phyloP scores from a whole-genome alignment of 2,888 invertebrate genomes.

The Mactromeris polynyma region DNA sequence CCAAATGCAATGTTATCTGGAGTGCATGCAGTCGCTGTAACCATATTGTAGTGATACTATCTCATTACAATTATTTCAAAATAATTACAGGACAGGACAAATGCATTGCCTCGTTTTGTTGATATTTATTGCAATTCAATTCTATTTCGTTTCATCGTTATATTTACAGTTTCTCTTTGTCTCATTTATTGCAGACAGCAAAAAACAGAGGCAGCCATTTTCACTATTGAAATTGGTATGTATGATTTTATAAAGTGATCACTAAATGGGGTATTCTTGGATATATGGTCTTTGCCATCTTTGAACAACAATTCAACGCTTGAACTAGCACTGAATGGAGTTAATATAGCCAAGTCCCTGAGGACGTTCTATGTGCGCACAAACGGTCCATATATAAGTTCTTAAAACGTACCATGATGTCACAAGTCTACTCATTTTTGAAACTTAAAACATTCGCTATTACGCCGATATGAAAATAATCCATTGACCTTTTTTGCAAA shows the following conservation, averaged over 20 bases:
- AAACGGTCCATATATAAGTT: too few species aligned
- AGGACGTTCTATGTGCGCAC: too few species aligned
- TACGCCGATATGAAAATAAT: too few species aligned
- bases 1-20: not conserved
- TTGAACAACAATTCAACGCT: too few species aligned
- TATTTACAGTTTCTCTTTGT: not conserved
- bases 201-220: slow-evolving; percentile 83
- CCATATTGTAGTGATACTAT: not conserved
- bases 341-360: too few species aligned
- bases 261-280: too few species aligned
- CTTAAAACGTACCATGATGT: too few species aligned
- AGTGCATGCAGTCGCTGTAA: not conserved
- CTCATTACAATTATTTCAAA: not conserved
- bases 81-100: not conserved
- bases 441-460: too few species aligned
- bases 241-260: slow-evolving; percentile 21
- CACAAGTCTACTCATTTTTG: too few species aligned
- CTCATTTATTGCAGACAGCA: slow-evolving; percentile 71
- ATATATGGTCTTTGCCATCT: too few species aligned
- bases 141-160: not conserved
- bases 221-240: slow-evolving; percentile 83
- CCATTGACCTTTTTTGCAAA: too few species aligned
- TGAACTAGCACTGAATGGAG: too few species aligned
- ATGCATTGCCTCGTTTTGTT: not conserved
- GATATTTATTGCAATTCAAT: not conserved